A percentile compares a stretch with the other conserved stretches of the same genome.
Conservation (phyloP, 2,797 vertebrate genomes). For the Amblyraja radiata region DNA sequence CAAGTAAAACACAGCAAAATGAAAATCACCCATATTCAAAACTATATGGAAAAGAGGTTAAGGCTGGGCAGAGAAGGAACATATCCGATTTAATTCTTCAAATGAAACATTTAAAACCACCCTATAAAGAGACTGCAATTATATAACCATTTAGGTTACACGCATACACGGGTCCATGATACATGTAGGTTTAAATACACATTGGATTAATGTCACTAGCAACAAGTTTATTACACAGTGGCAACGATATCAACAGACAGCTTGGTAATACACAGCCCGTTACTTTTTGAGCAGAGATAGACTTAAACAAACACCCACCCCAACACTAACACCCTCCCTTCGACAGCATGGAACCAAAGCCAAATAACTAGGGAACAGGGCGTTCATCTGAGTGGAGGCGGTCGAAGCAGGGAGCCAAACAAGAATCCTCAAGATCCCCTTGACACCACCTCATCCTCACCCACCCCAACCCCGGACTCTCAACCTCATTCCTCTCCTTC, state of each 20-base stretch:
- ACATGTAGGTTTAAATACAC: conserved; percentile 3
- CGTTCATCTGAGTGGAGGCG: too few relatives aligned
- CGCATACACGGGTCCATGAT: background rate
- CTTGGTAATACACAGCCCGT: too few relatives aligned
- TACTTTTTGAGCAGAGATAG: too few relatives aligned
- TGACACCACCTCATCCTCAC: background rate
- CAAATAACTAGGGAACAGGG: too few relatives aligned
- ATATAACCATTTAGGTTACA: background rate
- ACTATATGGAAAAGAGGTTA: too few relatives aligned
- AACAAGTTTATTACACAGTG: background rate
- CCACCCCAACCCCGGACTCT: background rate
- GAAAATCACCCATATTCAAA: background rate
- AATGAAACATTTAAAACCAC: background rate
- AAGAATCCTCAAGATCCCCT: background rate
- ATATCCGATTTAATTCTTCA: background rate
- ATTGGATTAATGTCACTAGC: background rate
- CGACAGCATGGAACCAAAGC: too few relatives aligned
- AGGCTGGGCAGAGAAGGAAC: background rate
- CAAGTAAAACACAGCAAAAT: background rate
- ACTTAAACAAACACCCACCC: background rate
- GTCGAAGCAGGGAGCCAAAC: too few relatives aligned
- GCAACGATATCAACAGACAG: background rate
- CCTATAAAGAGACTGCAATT: too few relatives aligned
- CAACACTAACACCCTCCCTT: too few relatives aligned
- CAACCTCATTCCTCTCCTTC: background rate